Base-by-base conservation (phyloP, 2,797 vertebrate genomes). In the Enteromius anoplus region DNA sequence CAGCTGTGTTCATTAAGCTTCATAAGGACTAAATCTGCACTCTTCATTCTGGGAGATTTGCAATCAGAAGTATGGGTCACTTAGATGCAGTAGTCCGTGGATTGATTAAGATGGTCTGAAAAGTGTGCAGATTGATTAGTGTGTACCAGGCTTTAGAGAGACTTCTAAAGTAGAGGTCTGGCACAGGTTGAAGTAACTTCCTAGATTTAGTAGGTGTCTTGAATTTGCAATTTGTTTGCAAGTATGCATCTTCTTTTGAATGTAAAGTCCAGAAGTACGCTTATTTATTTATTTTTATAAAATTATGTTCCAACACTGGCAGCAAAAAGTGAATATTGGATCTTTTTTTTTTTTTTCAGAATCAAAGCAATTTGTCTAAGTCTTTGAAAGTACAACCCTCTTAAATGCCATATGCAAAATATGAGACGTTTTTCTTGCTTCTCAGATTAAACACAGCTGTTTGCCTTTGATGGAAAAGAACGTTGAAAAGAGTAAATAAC, bases 1-100 rank as follows among this genome's bases (percentile, higher is more conserved):
- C 87, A 85, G 78, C 66, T 68, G 76, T 51, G 75, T 84, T 86
- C 86, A 84, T 87, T 84, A 87, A 78, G 80, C 83, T 71, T 64
- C 17, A 5, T 40, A 65, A 77, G 86, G 81, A 64, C 75, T 58
- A 62, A 40, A 79, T 60, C 40, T 32, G 80, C 69, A 47, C 84
- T 11, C 37, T 40, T 71, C 73, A 55, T 80, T 84, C 47, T 26
- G 70, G 64, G 69, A 82, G 45, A 81, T 83, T 80, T 66, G 75
- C 45, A 85, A 86, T 85, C 84, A 80, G 64, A 82, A 55, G 47
- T 76, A 45, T 68, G 49, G 78, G 84, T 80, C 64, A 73, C 62
- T 66, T 42, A 26, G 80, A 84, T 85, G 37, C 68, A 32, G 64
- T 72, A 70, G 34, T 1, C 49, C 21, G 37, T 11, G 37, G 58